Base-by-base conservation (phyloP, 2,797 vertebrate genomes). In the Taenioides sp. region DNA sequence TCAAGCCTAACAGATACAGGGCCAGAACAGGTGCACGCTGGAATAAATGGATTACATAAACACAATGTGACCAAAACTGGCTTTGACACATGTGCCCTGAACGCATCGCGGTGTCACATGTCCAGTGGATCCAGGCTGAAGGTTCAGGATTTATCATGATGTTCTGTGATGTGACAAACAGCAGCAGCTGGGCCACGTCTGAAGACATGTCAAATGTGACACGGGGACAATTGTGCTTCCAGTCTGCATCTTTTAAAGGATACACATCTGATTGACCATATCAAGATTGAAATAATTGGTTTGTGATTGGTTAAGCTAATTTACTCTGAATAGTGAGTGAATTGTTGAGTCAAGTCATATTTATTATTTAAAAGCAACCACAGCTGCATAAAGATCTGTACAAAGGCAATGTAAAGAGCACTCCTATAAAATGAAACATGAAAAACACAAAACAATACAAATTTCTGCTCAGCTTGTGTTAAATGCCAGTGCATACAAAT, bases 11-110 rank as follows among this genome's bases (percentile, higher is more conserved):
- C 52, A 22, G n/a, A 60, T 49, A 60, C 23, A 61, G 61, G 31
- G 20, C 28, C 22, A 57, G 63, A 71, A 60, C 28, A 43, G 66
- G 25, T 52, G 65, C 47, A 52, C 34, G 18, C 60, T 65, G 66
- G 47, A 55, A 58, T 68, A 66, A 71, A 27, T 59, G 70, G 62
- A 67, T 73, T 75, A 77, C 47, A 23, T 28, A 49, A 28, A 16
- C 27, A 22, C 28, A 17, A 55, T 11, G 31, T 47, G 49, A 80
- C 68, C 62, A 60, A 34, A 28, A 50, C 60, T 43, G 4, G 34
- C 67, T 70, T 47, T 22, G 18, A 60, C 59, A 12, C 40, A 25
- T 72, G 47, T 65, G 47, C 65, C 27, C 65, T 66, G 49, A 66
- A 27, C 23, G 3, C 43, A 27, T 28, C 43, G 0, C 25, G 9